Conservation (phyloP, 2,113 vertebrate species). For the Embiotoca jacksoni region DNA sequence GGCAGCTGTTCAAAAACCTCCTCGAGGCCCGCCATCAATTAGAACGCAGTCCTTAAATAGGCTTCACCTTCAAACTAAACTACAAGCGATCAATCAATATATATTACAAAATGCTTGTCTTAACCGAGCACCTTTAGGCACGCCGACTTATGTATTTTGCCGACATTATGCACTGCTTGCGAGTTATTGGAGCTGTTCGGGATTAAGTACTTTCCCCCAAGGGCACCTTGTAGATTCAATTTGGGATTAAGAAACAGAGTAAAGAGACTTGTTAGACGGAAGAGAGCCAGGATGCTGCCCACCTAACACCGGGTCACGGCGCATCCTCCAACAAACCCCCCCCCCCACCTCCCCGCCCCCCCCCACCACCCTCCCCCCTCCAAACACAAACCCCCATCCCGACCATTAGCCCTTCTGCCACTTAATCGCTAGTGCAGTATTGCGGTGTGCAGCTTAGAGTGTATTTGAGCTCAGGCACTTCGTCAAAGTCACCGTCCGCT, state of each 20-base stretch:
- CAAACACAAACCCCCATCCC: constrained; percentile 3
- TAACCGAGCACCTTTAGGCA: constrained; percentile 51
- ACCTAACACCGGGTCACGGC: constrained; percentile 62
- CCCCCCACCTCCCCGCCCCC: constrained; percentile 9
- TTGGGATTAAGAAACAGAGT: constrained; percentile 80
- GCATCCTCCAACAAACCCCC: background rate
- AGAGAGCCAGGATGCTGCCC: constrained; percentile 64
- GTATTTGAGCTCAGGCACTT: constrained; percentile 70
- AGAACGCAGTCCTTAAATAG: constrained; percentile 54
- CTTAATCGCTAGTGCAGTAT: constrained; percentile 72
- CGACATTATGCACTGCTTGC: constrained; percentile 53
- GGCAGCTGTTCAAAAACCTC: constrained; percentile 69
- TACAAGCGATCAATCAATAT: constrained; percentile 69
- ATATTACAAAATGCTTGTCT: constrained; percentile 54
- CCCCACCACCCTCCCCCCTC: background rate
- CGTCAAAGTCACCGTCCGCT: constrained; percentile 79
- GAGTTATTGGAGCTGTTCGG: constrained; percentile 72
- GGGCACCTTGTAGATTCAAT: constrained; percentile 83
- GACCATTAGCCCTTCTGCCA: constrained; percentile 71
- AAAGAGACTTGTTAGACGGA: constrained; percentile 75
- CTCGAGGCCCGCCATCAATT: constrained; percentile 71
- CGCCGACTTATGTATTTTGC: constrained; percentile 59
- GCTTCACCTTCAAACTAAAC: constrained; percentile 77
- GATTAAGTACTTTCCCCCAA: constrained; percentile 80
- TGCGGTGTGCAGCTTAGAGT: constrained; percentile 70